A percentile compares a stretch with the other conserved stretches of the same genome.
Conservation (phyloP, 2,797 vertebrate species). For the Phrynocephalus guinanensis region DNA sequence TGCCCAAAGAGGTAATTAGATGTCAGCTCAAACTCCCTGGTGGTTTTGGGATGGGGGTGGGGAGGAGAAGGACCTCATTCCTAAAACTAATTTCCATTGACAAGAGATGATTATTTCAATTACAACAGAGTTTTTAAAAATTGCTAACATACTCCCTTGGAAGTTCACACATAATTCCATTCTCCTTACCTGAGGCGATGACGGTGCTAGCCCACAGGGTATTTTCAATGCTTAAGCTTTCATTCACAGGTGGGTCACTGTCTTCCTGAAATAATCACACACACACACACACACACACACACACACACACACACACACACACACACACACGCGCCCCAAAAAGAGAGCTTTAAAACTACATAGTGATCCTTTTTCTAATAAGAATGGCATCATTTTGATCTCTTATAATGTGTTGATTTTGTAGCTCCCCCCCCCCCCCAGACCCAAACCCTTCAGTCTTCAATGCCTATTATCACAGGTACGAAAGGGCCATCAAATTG, state of each 20-base stretch:
- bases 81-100: constrained; percentile 72
- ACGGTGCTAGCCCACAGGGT: constrained; percentile 98
- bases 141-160: constrained; percentile 73
- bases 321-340: background rate
- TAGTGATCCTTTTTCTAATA: background rate
- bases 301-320: background rate
- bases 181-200: constrained; percentile 91
- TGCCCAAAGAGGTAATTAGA: constrained; percentile 62
- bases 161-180: background rate
- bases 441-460: background rate
- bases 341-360: background rate
- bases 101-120: constrained; percentile 75
- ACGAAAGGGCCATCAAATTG: background rate
- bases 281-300: constrained; percentile 2
- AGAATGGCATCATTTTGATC: background rate
- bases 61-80: constrained; percentile 38
- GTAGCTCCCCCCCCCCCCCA: background rate
- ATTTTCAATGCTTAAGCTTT: constrained; percentile 97
- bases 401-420: background rate
- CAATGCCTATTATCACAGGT: background rate
- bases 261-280: constrained; percentile 85
- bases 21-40: constrained; percentile 58
- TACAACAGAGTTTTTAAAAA: constrained; percentile 70
- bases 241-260: constrained; percentile 93
- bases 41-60: constrained; percentile 64